These are phyloP conservation scores for Clangula hyemalis DNA, from an alignment of 2,797 vertebrate genomes.

Conservation along the genomic window DNA sequence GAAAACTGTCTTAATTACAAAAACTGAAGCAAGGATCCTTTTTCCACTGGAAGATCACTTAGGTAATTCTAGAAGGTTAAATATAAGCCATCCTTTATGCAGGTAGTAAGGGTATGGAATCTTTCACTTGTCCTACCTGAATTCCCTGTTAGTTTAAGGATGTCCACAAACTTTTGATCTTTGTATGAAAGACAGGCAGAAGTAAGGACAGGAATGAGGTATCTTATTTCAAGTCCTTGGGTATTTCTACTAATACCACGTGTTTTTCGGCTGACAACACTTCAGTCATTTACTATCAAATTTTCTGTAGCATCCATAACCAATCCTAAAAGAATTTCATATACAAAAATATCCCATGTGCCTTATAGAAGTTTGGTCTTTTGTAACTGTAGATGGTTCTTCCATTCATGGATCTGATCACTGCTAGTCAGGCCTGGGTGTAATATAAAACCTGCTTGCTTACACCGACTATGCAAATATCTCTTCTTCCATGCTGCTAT, in stretches of 20 bases:
- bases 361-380: background rate
- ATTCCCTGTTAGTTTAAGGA: background rate
- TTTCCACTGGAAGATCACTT: background rate
- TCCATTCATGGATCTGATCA: background rate
- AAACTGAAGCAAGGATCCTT: background rate
- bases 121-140: background rate
- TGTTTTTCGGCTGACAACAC: background rate
- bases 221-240: no score
- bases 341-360: no score
- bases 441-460: background rate
- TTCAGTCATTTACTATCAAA: background rate
- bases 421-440: background rate
- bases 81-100: no score
- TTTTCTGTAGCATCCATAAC: background rate
- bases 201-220: background rate
- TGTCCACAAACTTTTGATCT: background rate
- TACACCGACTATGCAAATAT: background rate
- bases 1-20: background rate
- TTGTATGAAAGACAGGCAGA: no score
- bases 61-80: background rate
- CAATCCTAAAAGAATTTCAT: background rate
- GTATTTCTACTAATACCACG: background rate
- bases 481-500: background rate
- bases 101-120: background rate
- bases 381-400: background rate